phyloP scores from a whole-genome alignment of 2,113 vertebrate species.

The Motacilla tschutschensis region DNA sequence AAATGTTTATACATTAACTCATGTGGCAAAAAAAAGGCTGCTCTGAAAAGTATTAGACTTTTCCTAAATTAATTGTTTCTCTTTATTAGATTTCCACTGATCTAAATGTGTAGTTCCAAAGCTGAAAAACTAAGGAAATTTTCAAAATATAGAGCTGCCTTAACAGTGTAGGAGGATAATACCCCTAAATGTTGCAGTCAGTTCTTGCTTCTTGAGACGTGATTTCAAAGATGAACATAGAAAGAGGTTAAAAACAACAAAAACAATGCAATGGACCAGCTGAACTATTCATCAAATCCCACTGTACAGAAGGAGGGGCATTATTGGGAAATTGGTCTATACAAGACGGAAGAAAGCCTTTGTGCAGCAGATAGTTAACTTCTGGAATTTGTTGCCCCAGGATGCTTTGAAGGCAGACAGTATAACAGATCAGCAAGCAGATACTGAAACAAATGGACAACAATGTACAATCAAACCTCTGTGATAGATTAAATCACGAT shows the following conservation, averaged over 20 bases:
- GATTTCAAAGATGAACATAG: neutral
- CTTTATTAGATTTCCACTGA: neutral
- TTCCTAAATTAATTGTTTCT: neutral
- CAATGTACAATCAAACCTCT: rapidly evolving
- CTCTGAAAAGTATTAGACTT: neutral
- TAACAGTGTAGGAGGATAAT: neutral
- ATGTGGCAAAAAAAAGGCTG: neutral
- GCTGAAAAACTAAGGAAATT: neutral
- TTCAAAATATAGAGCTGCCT: neutral
- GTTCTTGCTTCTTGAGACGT: neutral
- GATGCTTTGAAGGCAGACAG: neutral
- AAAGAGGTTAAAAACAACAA: neutral
- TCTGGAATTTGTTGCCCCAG: neutral
- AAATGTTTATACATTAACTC: neutral
- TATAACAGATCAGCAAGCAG: neutral
- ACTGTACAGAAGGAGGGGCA: neutral
- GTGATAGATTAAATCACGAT: neutral
- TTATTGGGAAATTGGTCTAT: neutral
- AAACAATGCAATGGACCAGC: neutral
- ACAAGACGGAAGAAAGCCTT: neutral
- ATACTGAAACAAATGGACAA: neutral
- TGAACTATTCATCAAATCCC: neutral
- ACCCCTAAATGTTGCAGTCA: neutral
- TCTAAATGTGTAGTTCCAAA: neutral
- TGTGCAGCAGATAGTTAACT: neutral